A percentile compares a stretch with the other conserved stretches of the same genome.
These are phyloP conservation scores for Rosalia funebris DNA, from an alignment of 2,888 invertebrate species.

Conservation along the genomic window DNA sequence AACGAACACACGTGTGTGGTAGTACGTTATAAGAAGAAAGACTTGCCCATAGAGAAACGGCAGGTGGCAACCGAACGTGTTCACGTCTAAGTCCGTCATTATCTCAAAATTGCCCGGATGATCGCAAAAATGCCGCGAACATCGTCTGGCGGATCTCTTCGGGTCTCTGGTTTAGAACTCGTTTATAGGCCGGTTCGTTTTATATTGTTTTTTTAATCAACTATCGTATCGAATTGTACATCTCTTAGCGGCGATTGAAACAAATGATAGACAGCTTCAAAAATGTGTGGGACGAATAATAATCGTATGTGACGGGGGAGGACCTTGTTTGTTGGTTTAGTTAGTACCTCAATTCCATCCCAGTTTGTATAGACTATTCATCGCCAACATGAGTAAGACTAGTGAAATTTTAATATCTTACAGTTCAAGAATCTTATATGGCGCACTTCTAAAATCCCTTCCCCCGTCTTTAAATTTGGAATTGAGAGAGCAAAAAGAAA, in stretches of 20 bases:
- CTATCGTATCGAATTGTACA: constrained; percentile 4
- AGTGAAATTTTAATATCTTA: too few relatives aligned
- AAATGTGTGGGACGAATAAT: constrained; percentile 12
- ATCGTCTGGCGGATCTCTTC: constrained; percentile 10
- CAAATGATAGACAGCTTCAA: constrained; percentile 24
- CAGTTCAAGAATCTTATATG: too few relatives aligned
- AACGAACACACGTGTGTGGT: constrained; percentile 18
- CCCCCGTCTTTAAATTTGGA: too few relatives aligned
- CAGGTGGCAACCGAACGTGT: constrained; percentile 50
- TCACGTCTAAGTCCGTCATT: constrained; percentile 46
- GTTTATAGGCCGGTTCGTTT: constrained; percentile 6
- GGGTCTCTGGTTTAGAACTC: constrained; percentile 14
- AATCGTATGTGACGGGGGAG: not conserved
- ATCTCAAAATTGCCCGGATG: constrained; percentile 47
- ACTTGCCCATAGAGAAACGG: constrained; percentile 32
- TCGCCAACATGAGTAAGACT: too few relatives aligned
- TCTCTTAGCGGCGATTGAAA: constrained; percentile 20
- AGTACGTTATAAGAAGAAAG: constrained; percentile 14
- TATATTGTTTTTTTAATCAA: constrained; percentile 8
- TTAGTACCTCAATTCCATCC: too few relatives aligned
- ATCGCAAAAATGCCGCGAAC: constrained; percentile 31
- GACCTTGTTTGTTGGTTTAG: not conserved
- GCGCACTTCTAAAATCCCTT: too few relatives aligned
- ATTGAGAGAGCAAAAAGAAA: too few relatives aligned
- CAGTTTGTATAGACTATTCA: too few relatives aligned